Conservation (phyloP, 1,140 invertebrate genomes). For the Cydia splendana region DNA sequence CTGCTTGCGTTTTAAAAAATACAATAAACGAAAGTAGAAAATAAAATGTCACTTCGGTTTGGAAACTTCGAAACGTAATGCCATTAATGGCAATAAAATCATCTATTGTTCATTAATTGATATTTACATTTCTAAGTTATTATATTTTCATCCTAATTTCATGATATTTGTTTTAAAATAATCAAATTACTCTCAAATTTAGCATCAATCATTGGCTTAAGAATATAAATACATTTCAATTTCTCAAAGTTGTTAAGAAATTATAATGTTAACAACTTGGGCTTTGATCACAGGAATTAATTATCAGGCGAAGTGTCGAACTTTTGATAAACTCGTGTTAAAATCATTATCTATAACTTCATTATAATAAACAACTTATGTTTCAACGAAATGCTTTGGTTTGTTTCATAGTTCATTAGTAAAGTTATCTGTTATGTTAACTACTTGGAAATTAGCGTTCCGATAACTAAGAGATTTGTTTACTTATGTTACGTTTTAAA, state of each 20-base stretch:
- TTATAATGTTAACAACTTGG: background rate
- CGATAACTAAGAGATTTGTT: background rate
- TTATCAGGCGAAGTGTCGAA: background rate
- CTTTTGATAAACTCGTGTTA: background rate
- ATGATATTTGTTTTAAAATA: too few species aligned
- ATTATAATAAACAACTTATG: background rate
- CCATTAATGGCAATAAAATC: background rate
- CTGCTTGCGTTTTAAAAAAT: background rate
- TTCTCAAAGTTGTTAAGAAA: background rate
- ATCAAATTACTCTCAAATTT: background rate
- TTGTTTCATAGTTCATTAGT: background rate
- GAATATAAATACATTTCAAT: background rate
- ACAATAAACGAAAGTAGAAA: too few species aligned
- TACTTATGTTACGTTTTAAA: background rate
- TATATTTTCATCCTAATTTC: too few species aligned
- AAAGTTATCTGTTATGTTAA: background rate
- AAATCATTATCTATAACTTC: background rate
- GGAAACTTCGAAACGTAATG: background rate
- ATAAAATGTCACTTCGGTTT: background rate
- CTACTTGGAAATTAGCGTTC: background rate
- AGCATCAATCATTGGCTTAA: background rate
- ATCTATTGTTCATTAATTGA: background rate
- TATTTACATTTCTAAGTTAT: background rate
- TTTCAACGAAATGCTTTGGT: background rate
- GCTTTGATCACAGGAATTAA: background rate